These are phyloP conservation scores for Eretmochelys imbricata DNA, from an alignment of 2,113 vertebrate species.

Conservation along the genomic window DNA sequence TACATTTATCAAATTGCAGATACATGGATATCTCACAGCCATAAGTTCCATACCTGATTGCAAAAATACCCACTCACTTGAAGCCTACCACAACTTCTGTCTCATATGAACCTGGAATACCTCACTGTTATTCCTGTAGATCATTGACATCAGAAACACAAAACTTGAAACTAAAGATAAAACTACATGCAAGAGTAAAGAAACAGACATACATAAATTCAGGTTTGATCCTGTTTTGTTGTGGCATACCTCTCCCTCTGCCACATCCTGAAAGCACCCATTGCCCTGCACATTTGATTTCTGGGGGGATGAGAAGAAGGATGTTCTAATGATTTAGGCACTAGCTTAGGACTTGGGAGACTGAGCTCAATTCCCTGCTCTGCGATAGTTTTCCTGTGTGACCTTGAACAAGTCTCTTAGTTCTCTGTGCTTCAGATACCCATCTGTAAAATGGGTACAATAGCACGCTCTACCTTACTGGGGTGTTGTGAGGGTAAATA, in stretches of 20 bases:
- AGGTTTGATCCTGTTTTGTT: neutral
- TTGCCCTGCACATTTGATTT: neutral
- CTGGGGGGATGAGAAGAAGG: rapidly evolving
- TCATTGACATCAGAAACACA: neutral
- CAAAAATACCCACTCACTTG: neutral
- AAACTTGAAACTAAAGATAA: neutral
- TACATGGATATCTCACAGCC: neutral
- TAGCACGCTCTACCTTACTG: neutral
- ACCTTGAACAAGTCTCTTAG: neutral
- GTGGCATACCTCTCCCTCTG: neutral
- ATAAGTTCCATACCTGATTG: neutral
- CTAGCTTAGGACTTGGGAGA: neutral
- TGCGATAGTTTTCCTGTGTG: neutral
- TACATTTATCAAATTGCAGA: neutral
- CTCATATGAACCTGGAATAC: neutral
- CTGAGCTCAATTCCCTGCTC: neutral
- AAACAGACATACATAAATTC: neutral
- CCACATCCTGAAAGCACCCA: neutral
- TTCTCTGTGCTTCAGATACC: neutral
- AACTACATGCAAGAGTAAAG: neutral
- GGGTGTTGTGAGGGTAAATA: neutral
- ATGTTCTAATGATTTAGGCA: neutral
- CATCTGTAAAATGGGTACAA: neutral
- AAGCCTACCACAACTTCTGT: neutral
- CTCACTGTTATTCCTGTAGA: neutral